Conservation (phyloP, 1,140 invertebrate genomes). For the Artemia franciscana region DNA sequence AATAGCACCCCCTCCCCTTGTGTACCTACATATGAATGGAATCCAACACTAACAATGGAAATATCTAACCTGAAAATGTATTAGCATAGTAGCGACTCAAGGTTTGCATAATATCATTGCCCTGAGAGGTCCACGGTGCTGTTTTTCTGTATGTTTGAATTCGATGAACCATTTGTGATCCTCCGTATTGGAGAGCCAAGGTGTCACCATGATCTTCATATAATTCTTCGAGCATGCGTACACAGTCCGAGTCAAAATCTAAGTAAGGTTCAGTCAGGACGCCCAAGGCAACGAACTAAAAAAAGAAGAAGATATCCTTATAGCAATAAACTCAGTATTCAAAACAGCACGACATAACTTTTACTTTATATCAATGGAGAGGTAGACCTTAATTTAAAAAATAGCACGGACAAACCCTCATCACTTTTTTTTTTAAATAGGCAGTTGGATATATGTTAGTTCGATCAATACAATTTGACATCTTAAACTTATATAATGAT, state of each 20-base stretch:
- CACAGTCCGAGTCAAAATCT: slow-evolving; percentile 86
- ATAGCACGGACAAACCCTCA: too few relatives aligned
- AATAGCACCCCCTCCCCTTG: too few relatives aligned
- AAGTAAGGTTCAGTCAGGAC: slow-evolving; percentile 57
- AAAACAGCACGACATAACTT: too few relatives aligned
- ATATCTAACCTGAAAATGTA: slow-evolving; percentile 64
- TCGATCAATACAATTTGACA: too few relatives aligned
- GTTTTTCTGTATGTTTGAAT: slow-evolving; percentile 78
- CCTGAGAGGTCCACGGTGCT: slow-evolving; percentile 87
- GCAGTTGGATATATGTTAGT: slow-evolving; percentile 1
- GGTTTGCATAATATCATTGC: slow-evolving; percentile 96
- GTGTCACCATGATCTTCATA: slow-evolving; percentile 99
- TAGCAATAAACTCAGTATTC: too few relatives aligned
- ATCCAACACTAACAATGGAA: too few relatives aligned
- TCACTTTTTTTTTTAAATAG: background rate
- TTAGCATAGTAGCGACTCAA: slow-evolving; percentile 95
- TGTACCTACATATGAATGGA: too few relatives aligned
- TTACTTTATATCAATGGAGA: too few relatives aligned
- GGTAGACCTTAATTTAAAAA: too few relatives aligned
- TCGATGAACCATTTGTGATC: slow-evolving; percentile 88
- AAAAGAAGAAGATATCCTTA: slow-evolving; percentile 17
- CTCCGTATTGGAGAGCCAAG: slow-evolving; percentile 90
- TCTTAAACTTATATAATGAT: too few relatives aligned
- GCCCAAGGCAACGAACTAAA: slow-evolving; percentile 60
- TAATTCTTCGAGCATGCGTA: slow-evolving; percentile 76